Base-by-base conservation (phyloP, 2,888 invertebrate genomes). In the Sphaerophoria rueppellii region DNA sequence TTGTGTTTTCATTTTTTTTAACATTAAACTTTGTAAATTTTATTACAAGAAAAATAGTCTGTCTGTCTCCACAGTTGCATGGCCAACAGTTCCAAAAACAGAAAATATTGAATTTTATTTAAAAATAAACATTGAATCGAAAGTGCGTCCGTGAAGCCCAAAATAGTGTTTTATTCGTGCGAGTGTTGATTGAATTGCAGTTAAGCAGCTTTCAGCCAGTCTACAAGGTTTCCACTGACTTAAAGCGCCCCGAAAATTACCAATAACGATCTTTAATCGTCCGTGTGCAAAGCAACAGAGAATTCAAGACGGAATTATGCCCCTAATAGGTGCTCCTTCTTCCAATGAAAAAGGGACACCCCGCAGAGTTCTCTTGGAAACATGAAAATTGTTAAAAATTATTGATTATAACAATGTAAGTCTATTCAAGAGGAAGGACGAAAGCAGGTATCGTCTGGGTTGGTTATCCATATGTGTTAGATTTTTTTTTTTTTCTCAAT, bases 1-100 rank as follows among this genome's bases (percentile, higher is more conserved):
- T 73, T 85, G 72, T 85, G 85, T 85, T 85, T 80, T 85, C 85
- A 81, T 81, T 73, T 79, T 76, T 72, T 82, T 79, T 72, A 52
- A 79, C 61, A 80, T 76, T 40, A 14, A 14, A 60, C 24, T 24
- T 80, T 79, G 75, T 75, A 72, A 40, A 80, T 85, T 65, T 65
- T 85, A 65, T 77, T 85, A 76, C 37, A 55, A 85, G 55, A 77
- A 85, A 60, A 77, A 69, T 76, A 60, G 24, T 24, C 24, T 24
- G 24, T 76, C 61, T 76, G 76, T 63, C 81, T 77, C 73, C 12
- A 16, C 16, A 7, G 12, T 50, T 77, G 81, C 77, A 81, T 81
- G 85, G 76, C 60, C 24, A 24, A 35, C 73, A 60, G 54, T 65
- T 46, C 54, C 52, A 52, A 48, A 54, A 43, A 57, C 4, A 12